These are phyloP conservation scores for Typhlomys cinereus DNA, from an alignment of 2,113 vertebrate species.

Conservation along the genomic window DNA sequence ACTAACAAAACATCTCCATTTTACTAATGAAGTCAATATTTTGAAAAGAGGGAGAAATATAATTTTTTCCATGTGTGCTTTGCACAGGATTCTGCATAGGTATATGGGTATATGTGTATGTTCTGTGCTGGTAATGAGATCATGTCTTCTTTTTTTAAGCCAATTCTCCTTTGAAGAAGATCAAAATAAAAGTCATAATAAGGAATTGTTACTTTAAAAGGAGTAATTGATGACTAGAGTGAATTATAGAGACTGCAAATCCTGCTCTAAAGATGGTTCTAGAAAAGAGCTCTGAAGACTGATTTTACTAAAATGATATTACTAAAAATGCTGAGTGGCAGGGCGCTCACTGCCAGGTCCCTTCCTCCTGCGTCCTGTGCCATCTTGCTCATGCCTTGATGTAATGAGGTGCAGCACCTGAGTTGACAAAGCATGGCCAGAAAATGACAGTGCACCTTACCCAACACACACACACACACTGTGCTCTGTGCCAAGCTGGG, in stretches of 20 bases:
- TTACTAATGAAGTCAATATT: conserved; percentile 36
- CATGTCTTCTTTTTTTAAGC: neutral
- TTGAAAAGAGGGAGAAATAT: conserved; percentile 34
- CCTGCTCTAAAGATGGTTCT: neutral
- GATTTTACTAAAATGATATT: too few relatives aligned
- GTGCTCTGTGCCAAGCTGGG: neutral
- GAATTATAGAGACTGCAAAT: neutral
- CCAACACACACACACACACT: fast-evolving
- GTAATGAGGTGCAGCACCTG: neutral
- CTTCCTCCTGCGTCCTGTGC: neutral
- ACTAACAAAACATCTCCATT: conserved; percentile 63
- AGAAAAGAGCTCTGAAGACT: neutral
- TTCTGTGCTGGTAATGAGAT: neutral
- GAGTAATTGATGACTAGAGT: neutral
- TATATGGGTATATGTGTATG: neutral
- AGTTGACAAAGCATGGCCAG: neutral
- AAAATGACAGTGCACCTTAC: too few relatives aligned
- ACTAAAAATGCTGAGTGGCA: neutral
- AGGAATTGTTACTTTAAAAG: neutral
- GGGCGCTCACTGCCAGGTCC: neutral
- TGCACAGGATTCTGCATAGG: neutral
- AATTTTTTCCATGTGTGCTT: neutral
- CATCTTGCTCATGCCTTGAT: neutral
- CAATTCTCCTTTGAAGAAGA: conserved; percentile 6
- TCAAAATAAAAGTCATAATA: neutral